Conservation (phyloP, 2,797 vertebrate species). For the Chloroceryle inda region DNA sequence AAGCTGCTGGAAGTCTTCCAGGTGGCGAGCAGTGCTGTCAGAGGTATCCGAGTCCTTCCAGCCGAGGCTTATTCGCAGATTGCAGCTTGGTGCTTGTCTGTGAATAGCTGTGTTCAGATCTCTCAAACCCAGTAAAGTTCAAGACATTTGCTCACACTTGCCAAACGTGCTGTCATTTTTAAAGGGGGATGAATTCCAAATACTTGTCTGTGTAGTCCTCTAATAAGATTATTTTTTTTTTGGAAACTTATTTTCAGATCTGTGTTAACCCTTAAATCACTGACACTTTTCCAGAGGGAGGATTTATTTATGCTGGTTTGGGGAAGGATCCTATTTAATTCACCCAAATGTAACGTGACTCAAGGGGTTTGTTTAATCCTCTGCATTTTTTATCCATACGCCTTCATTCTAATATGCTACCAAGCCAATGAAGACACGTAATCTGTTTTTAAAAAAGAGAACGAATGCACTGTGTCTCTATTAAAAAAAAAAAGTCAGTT, state of each 20-base stretch:
- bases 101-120: constrained; percentile 69
- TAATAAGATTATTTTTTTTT: constrained; percentile 36
- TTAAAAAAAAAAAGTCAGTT: constrained; percentile 49
- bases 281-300: constrained; percentile 64
- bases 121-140: constrained; percentile 65
- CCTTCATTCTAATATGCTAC: constrained; percentile 71
- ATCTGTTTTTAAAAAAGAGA: constrained; percentile 63
- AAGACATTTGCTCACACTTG: constrained; percentile 78
- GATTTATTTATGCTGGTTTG: constrained; percentile 62
- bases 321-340: constrained; percentile 63
- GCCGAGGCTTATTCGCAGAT: constrained; percentile 60
- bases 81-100: constrained; percentile 68
- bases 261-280: constrained; percentile 74
- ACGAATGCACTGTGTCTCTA: constrained; percentile 62
- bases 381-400: constrained; percentile 65
- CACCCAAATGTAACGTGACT: constrained; percentile 74
- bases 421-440: constrained; percentile 66
- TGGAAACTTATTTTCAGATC: constrained; percentile 33
- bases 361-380: constrained; percentile 77
- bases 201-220: constrained; percentile 70
- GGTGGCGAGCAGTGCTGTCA: background rate
- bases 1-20: constrained; percentile 51
- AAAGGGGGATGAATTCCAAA: constrained; percentile 72
- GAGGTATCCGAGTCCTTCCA: constrained; percentile 44
- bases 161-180: constrained; percentile 81